These are phyloP conservation scores for Macrophya alboannulata DNA, from an alignment of 2,888 invertebrate species.

Conservation along the genomic window DNA sequence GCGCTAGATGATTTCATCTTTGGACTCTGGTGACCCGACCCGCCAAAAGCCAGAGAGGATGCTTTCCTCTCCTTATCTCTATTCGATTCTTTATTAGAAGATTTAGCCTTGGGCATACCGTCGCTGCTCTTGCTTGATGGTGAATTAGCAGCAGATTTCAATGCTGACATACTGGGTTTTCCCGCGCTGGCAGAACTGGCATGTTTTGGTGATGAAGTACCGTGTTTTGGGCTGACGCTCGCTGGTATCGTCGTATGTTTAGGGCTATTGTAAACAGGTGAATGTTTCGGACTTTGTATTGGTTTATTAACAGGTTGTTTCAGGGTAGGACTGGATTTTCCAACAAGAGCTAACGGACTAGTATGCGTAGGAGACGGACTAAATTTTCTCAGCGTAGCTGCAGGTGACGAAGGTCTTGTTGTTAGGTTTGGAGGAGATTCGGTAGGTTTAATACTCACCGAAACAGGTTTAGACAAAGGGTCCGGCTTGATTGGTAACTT, in stretches of 20 bases:
- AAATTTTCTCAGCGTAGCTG: constrained; percentile 86
- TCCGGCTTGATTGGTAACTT: constrained; percentile 90
- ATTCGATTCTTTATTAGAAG: constrained; percentile 70
- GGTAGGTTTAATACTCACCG: constrained; percentile 88
- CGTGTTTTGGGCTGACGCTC: constrained; percentile 89
- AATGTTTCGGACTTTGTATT: constrained; percentile 88
- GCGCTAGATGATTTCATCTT: constrained; percentile 85
- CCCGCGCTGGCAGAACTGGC: constrained; percentile 87
- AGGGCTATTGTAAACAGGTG: constrained; percentile 88
- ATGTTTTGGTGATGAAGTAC: constrained; percentile 89
- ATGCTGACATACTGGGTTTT: constrained; percentile 94
- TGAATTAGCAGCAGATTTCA: constrained; percentile 90
- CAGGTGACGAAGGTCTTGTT: constrained; percentile 86
- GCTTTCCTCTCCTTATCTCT: constrained; percentile 80
- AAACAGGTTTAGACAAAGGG: constrained; percentile 87
- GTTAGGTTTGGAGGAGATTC: constrained; percentile 82
- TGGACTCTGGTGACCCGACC: constrained; percentile 85
- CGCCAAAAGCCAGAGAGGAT: constrained; percentile 75
- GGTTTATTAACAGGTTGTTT: constrained; percentile 82
- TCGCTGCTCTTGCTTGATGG: constrained; percentile 85
- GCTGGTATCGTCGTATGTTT: constrained; percentile 87
- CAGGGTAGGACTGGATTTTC: constrained; percentile 82
- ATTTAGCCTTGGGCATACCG: constrained; percentile 81
- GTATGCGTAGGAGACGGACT: constrained; percentile 88
- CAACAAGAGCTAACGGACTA: constrained; percentile 84